Evolutionary conservation across 2,113 vertebrate genomes (phyloP), one percentile per base, ranked within the genome.

Genomic region (Panthera tigris): DNA sequence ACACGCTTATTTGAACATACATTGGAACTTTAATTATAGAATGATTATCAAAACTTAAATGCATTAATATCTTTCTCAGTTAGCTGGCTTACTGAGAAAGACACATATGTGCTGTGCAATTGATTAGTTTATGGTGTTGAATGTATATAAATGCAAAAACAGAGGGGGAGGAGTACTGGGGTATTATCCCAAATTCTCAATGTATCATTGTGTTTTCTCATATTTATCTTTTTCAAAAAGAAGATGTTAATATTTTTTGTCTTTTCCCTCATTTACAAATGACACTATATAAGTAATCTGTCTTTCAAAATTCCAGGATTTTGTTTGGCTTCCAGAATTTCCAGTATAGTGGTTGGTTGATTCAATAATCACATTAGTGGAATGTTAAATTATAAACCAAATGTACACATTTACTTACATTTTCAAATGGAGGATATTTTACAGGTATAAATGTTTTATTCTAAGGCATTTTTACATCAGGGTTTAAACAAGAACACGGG

Each of bases 21-120:
- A 82, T 74, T 94, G 82, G 57, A 85, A 96, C 33, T 87, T 96
- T 98, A 98, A 97, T 97, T 97, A 97, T 85, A 96, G 29, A 95
- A 97, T 85, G 81, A 95, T 92, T 97, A 95, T 94, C 45, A 83
- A 87, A 91, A 66, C 16, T 91, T 85, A 61, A 97, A 87, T 78
- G 5, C 29, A 79, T 9, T 71, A 83, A 94, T 65, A 79, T 83
- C 6, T 80, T 83, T 87, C 79, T 82, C 61, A 61, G 61, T 88
- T 61, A 65, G 31, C 45, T 55, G 25, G 2, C 9, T 96, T 90
- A 50, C 33, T 89, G 6, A 10, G 23, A 87, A 73, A 61, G 16
- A 74, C 73, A 16, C 10, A 33, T 73, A 41, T 82, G 52, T 73
- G 4, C 6, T 57, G 0, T 89, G 25, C 4, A 92, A 45, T 80